Base-by-base conservation (phyloP, 2,797 vertebrate genomes). In the Mastacembelus armatus region DNA sequence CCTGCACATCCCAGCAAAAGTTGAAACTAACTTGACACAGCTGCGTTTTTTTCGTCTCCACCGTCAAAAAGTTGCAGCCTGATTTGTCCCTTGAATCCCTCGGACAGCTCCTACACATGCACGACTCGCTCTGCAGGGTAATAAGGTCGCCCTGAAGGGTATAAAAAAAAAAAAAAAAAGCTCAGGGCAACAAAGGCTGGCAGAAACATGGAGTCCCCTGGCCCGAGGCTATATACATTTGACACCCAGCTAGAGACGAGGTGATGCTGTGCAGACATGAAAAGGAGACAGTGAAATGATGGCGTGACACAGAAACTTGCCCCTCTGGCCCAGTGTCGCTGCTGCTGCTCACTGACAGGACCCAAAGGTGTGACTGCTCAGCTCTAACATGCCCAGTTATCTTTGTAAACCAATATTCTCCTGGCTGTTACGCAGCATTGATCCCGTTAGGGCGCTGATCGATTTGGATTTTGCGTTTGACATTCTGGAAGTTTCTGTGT, bases 11-110 rank as follows among this genome's bases (percentile, higher is more conserved):
- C 80, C 58, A 40, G 59, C 63, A 83, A 88, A n/a, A 88, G 81
- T 93, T 92, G 64, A 85, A 72, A 66, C 63, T 79, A 89, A 93
- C 85, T 94, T 90, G 61, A 22, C 73, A 52, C 77, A 10, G 42
- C 61, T 16, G 45, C 35, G n/a, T n/a, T n/a, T n/a, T 10, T 44
- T 14, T 66, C 62, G 36, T 71, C 54, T 54, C 52, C 74, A 29
- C 26, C 38, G 39, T 21, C 36, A 36, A 73, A 80, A 88, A 88
- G 74, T 89, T 82, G 27, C 47, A 16, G 45, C 50, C 33, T 30
- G 27, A 55, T 44, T 65, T 43, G 33, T 55, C 27, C 24, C 16
- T 24, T 6, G 15, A 48, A 36, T 49, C 47, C 44, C 7, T 35
- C 8, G 67, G 74, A 66, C 80, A 76, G 69, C 40, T 66, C 55